Evolutionary conservation across 2,888 invertebrate species (phyloP), one percentile per base, ranked within the genome.

Genomic region (Cenopis cana): DNA sequence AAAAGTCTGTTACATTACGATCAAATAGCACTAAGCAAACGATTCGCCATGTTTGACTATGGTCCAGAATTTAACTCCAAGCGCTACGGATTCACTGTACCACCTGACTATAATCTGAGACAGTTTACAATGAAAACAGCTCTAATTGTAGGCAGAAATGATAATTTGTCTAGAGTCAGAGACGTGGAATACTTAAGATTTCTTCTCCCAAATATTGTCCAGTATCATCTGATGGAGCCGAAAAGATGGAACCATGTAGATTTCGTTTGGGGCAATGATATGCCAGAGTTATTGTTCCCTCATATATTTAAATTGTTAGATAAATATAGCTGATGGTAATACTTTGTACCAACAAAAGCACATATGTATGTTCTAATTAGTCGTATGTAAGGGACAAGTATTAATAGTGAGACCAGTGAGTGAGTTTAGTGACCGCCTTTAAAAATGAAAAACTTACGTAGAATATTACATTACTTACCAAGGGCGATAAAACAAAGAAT

Each of bases 1-100:
- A 83, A 81, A 68, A 81, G 78, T 41, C 54, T 82, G 2, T 14
- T 76, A 0, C 82, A 84, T 75, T 82, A 75, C 38, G 76, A 66
- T 2, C 84, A 85, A 69, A 73, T 81, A 5, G 71, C 77, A 3
- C 46, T 52, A 1, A 72, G 74, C 0, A 79, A 73, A 38, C 69
- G 59, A 9, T 82, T 82, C 59, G 75, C 76, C 0, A 68, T 71
- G 1, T 74, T 60, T 56, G 73, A 74, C 56, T 68, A 74, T 54
- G 73, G 72, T 2, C 14, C 56, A n/a, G 17, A 29, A 36, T 38
- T 52, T 9, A 69, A 69, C 38, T 29, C 18, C 6, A 64, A 52
- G n/a, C 50, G 46, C 1, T 69, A 69, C 17, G 57, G 64, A 0
- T 56, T 50, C n/a, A 6, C 18, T 8, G 64, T 69, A 12, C 72